Percentiles rank a stretch among this genome's conserved stretches.
phyloP scores from a whole-genome alignment of 2,113 vertebrate species.

The Propithecus coquereli region DNA sequence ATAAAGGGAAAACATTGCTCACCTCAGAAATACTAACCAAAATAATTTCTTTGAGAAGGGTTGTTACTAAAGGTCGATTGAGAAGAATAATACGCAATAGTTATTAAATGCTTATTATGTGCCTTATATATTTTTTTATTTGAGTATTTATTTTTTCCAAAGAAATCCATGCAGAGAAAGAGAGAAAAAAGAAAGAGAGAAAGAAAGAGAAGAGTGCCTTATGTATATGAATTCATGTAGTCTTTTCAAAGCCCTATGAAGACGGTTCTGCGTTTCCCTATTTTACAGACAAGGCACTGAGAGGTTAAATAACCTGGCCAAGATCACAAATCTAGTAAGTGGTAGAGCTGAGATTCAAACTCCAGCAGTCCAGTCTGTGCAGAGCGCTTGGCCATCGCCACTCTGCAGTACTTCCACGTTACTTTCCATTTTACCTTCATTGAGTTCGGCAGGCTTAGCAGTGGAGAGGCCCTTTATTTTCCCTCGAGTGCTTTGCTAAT shows the following conservation, averaged over 20 bases:
- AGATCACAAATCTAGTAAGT: not conserved
- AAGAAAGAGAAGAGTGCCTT: not conserved
- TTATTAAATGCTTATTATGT: not conserved
- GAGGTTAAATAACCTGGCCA: not conserved
- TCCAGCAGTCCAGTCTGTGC: not conserved
- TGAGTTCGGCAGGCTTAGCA: not conserved
- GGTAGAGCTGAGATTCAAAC: not conserved
- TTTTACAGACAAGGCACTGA: not conserved
- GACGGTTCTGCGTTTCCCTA: not conserved
- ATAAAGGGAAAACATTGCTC: conserved; percentile 11
- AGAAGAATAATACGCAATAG: not conserved
- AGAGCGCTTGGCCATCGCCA: not conserved
- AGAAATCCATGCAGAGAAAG: no score
- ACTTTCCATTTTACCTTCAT: not conserved
- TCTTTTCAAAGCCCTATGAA: not conserved
- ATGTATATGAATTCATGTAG: not conserved
- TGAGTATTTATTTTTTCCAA: no score
- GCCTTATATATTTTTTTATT: not conserved
- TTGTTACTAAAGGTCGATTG: not conserved
- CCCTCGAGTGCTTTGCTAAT: not conserved
- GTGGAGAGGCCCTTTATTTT: not conserved
- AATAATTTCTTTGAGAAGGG: not conserved
- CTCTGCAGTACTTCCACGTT: fast-evolving
- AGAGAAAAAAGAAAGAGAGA: no score
- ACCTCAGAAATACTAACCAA: conserved; percentile 6